phyloP scores from a whole-genome alignment of 2,888 invertebrate species.

The Parasteatoda lunata region DNA sequence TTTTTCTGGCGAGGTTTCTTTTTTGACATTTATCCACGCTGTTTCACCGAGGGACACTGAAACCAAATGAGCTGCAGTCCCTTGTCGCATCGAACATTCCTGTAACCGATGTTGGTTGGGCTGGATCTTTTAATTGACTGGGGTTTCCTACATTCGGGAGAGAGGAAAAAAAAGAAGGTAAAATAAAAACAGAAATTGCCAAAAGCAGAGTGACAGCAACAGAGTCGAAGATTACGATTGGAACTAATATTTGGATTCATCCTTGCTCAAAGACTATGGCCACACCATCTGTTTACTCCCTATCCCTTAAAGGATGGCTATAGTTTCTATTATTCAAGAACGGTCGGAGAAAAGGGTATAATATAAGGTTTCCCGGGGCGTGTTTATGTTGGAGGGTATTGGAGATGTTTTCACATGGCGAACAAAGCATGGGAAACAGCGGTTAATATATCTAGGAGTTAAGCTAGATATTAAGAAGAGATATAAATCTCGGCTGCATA shows the following conservation, averaged over 20 bases:
- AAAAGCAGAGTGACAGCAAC: not conserved
- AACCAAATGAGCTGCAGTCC: conserved; percentile 2
- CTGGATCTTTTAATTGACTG: not conserved
- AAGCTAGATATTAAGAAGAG: too few species aligned
- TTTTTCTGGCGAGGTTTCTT: not conserved
- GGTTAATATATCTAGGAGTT: too few species aligned
- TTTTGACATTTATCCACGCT: not conserved
- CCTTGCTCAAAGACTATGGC: not conserved
- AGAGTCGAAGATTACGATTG: conserved; percentile 11
- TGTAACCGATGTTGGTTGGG: not conserved
- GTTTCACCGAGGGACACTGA: not conserved
- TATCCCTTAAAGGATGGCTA: conserved; percentile 1
- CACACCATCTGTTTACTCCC: conserved; percentile 24
- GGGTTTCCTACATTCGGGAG: not conserved
- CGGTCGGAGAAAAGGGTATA: not conserved
- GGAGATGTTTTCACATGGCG: not conserved
- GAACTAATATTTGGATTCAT: conserved; percentile 32
- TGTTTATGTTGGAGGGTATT: conserved; percentile 13
- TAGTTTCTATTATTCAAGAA: conserved; percentile 32
- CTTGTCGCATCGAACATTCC: not conserved
- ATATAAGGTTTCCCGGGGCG: conserved; percentile 15
- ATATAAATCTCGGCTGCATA: too few species aligned
- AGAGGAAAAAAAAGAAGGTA: not conserved
- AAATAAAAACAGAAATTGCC: not conserved
- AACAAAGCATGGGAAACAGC: not conserved